These are phyloP conservation scores for Hirtodrosophila duncani DNA, from an alignment of 2,888 invertebrate genomes.

Conservation along the genomic window DNA sequence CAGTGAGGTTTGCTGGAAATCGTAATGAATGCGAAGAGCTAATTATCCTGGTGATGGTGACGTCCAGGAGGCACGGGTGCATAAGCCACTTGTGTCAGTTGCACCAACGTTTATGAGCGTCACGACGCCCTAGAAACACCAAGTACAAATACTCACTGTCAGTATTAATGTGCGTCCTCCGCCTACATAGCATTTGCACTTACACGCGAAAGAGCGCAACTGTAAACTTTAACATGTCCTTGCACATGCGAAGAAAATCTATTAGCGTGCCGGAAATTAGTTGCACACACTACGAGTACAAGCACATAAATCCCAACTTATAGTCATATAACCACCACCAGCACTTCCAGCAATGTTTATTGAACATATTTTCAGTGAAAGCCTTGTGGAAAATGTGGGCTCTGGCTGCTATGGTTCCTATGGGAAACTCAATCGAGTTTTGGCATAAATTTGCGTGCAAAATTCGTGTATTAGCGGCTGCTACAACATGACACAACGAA, in stretches of 20 bases:
- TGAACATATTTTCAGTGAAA: slow-evolving; percentile 48
- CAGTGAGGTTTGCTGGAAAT: too few species aligned
- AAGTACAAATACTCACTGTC: too few species aligned
- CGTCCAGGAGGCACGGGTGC: too few species aligned
- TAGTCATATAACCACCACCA: not conserved
- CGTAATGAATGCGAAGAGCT: too few species aligned
- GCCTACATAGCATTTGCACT: not conserved
- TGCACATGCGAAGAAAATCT: slow-evolving; percentile 15
- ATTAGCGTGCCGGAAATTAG: slow-evolving; percentile 58
- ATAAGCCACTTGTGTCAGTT: too few species aligned
- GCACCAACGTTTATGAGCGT: too few species aligned
- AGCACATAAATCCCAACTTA: too few species aligned
- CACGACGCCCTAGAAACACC: too few species aligned
- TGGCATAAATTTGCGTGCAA: slow-evolving; percentile 45
- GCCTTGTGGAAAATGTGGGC: slow-evolving; percentile 41
- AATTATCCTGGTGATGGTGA: too few species aligned
- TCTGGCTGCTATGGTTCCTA: slow-evolving; percentile 28
- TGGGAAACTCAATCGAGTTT: slow-evolving; percentile 13
- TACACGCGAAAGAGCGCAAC: too few species aligned
- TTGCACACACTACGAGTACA: slow-evolving; percentile 12
- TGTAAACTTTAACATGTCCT: not conserved
- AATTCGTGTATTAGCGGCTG: slow-evolving; percentile 23
- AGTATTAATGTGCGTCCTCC: too few species aligned
- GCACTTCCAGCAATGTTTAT: slow-evolving; percentile 4
- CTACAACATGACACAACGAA: slow-evolving; percentile 18